A percentile compares a stretch with the other conserved stretches of the same genome.
Conservation (phyloP, 2,797 vertebrate genomes). For the Bovichtus diacanthus region DNA sequence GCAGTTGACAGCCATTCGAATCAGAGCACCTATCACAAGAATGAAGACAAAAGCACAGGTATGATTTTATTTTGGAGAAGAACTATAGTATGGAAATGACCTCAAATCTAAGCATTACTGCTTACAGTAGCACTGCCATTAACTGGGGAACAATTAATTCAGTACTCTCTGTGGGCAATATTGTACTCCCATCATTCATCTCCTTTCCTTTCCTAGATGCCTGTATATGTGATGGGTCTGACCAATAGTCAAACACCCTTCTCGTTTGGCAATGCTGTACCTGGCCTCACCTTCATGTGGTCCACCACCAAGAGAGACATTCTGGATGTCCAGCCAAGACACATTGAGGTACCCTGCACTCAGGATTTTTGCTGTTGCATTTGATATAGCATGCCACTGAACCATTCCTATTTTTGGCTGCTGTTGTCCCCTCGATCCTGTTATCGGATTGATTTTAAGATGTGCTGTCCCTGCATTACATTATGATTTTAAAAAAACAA, state of each 20-base stretch:
- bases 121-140: not conserved
- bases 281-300: conserved; percentile 93
- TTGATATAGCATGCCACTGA: conserved; percentile 23
- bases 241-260: conserved; percentile 94
- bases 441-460: conserved; percentile 58
- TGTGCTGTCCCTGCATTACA: conserved; percentile 47
- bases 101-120: not conserved
- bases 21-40: conserved; percentile 92
- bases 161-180: not conserved
- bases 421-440: conserved; percentile 39
- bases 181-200: conserved; percentile 6
- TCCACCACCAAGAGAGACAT: conserved; percentile 94
- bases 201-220: conserved; percentile 87
- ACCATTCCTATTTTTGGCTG: conserved; percentile 46
- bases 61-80: not conserved
- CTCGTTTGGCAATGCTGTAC: conserved; percentile 92
- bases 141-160: not conserved
- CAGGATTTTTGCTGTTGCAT: not conserved
- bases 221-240: conserved; percentile 93
- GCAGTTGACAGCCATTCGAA: conserved; percentile 89
- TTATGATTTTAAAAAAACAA: conserved; percentile 28
- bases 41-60: conserved; percentile 94
- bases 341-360: conserved; percentile 87
- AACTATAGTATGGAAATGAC: not conserved
- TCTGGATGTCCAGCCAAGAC: conserved; percentile 90